Conservation (phyloP, 1,140 invertebrate species). For the Cyclina sinensis region DNA sequence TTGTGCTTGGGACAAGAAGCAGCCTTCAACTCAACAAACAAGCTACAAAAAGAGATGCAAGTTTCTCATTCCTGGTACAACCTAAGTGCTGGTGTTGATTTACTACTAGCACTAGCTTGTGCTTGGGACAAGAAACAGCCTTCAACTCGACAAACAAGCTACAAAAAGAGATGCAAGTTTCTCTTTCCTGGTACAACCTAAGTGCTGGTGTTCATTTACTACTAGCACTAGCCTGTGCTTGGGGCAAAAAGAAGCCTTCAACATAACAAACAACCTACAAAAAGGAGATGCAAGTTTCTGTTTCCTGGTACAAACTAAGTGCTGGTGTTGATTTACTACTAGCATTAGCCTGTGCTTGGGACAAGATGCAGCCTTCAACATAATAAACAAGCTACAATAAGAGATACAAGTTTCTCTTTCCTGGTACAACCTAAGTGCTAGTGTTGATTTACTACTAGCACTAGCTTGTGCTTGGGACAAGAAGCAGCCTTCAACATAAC, state of each 20-base stretch:
- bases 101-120: slow-evolving; percentile 10
- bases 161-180: background rate
- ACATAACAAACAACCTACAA: too few species aligned
- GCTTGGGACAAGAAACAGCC: background rate
- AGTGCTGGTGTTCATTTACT: background rate
- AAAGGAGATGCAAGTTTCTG: background rate
- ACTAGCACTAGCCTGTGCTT: slow-evolving; percentile 4
- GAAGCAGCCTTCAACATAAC: too few species aligned
- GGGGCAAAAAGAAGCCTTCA: background rate
- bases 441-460: too few species aligned
- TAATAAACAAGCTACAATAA: background rate
- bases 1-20: background rate
- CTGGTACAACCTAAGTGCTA: too few species aligned
- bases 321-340: background rate
- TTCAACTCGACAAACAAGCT: background rate
- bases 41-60: background rate
- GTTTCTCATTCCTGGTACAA: background rate
- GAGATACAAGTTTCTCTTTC: too few species aligned
- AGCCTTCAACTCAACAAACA: too few species aligned
- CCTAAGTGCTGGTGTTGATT: background rate
- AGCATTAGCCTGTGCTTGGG: slow-evolving; percentile 23
- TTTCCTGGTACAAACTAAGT: background rate
- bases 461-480: too few species aligned
- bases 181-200: background rate
- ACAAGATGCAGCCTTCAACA: background rate